These are phyloP conservation scores for Pseudopleuronectes americanus DNA, from an alignment of 2,797 vertebrate species.

Conservation along the genomic window DNA sequence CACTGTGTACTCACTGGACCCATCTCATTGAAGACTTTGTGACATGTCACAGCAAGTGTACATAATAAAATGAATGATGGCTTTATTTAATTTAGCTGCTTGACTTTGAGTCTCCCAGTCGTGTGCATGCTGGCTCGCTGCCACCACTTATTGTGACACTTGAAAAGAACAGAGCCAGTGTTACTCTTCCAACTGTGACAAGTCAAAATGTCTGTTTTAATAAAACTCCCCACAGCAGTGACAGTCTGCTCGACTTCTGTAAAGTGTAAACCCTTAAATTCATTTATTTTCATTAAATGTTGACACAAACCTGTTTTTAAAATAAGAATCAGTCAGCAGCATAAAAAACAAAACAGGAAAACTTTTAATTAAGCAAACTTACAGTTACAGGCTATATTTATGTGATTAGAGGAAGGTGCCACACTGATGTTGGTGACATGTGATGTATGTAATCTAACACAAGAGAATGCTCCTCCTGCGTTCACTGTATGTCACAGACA, in stretches of 20 bases:
- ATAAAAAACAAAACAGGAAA: slow-evolving; percentile 77
- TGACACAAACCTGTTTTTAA: slow-evolving; percentile 16
- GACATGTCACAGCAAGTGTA: no score
- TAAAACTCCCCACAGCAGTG: background rate
- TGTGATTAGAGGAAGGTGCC: slow-evolving; percentile 57
- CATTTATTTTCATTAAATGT: background rate
- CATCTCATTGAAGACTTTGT: no score
- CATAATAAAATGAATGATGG: background rate
- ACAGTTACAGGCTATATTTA: slow-evolving; percentile 70
- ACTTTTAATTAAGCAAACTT: slow-evolving; percentile 80
- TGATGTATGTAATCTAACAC: slow-evolving; percentile 50
- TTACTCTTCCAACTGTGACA: background rate
- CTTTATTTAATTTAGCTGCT: background rate
- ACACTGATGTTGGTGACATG: slow-evolving; percentile 52
- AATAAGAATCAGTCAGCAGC: slow-evolving; percentile 46
- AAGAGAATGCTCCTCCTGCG: slow-evolving; percentile 44
- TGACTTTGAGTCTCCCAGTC: no score
- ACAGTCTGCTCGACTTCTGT: background rate
- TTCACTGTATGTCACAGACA: slow-evolving; percentile 59
- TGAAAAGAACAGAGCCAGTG: no score
- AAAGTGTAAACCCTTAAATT: background rate
- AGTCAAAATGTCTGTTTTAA: background rate
- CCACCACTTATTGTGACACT: background rate
- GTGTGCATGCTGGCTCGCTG: background rate
- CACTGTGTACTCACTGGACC: no score